These are phyloP conservation scores for Gorilla gorilla DNA, from an alignment of 2,113 vertebrate genomes.

Conservation along the genomic window DNA sequence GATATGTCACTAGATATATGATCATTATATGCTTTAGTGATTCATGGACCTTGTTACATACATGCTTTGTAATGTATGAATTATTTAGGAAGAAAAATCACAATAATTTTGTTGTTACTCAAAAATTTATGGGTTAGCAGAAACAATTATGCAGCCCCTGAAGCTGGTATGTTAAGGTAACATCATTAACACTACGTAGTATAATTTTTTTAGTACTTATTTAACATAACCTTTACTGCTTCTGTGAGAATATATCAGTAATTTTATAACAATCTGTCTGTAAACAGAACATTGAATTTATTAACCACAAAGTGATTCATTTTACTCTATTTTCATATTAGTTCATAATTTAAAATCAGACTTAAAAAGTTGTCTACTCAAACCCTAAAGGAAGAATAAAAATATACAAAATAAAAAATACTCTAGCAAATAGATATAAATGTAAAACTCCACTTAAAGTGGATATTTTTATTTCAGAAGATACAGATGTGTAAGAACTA, in stretches of 20 bases:
- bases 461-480: conserved; percentile 36
- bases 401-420: not conserved
- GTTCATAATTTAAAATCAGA: conserved; percentile 65
- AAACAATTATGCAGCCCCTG: conserved; percentile 92
- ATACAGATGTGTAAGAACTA: conserved; percentile 39
- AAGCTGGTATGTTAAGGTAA: conserved; percentile 84
- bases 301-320: conserved; percentile 43
- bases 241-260: conserved; percentile 53
- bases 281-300: conserved; percentile 68
- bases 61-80: conserved; percentile 87
- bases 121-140: conserved; percentile 93
- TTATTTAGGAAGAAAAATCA: conserved; percentile 93
- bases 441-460: conserved; percentile 43
- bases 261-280: conserved; percentile 51
- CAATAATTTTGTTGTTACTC: conserved; percentile 91
- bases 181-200: conserved; percentile 66
- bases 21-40: conserved; percentile 81
- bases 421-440: not conserved
- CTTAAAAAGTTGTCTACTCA: conserved; percentile 41
- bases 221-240: conserved; percentile 64
- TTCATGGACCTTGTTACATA: conserved; percentile 83
- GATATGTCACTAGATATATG: conserved; percentile 80
- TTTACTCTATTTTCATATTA: conserved; percentile 49
- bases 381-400: conserved; percentile 23
- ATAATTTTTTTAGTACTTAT: conserved; percentile 64